Conservation (phyloP, 2,888 invertebrate species). For the Ectemnius cavifrons region DNA sequence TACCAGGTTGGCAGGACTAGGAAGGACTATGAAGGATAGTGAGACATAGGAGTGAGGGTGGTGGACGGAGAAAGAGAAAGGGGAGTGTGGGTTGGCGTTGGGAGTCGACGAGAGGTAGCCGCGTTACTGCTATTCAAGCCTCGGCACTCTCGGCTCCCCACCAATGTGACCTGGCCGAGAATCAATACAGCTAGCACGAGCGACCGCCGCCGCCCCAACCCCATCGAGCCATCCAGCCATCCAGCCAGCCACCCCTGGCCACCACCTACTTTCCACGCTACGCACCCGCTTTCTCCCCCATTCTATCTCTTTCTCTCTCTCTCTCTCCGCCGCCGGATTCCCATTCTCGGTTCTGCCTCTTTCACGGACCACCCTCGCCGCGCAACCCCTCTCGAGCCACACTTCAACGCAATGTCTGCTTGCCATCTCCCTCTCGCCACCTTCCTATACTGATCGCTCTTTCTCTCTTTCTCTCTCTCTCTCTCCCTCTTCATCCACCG, state of each 20-base stretch:
- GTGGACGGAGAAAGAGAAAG: background rate
- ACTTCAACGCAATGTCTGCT: no score
- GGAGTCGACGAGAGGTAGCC: constrained; percentile 48
- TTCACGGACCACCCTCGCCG: constrained; percentile 37
- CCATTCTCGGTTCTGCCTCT: constrained; percentile 55
- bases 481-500: constrained; percentile 39
- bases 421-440: constrained; percentile 13
- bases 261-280: constrained; percentile 56
- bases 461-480: constrained; percentile 47
- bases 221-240: constrained; percentile 57
- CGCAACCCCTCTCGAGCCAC: constrained; percentile 13
- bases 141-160: constrained; percentile 54
- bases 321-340: constrained; percentile 63
- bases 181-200: constrained; percentile 75
- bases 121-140: constrained; percentile 38
- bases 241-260: constrained; percentile 50
- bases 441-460: constrained; percentile 25
- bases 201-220: constrained; percentile 71
- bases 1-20: constrained; percentile 30
- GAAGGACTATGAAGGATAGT: background rate
- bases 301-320: constrained; percentile 59
- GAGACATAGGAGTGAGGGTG: background rate
- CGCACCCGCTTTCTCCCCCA: constrained; percentile 57
- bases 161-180: constrained; percentile 71
- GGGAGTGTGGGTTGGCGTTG: constrained; percentile 11